Base-by-base conservation (phyloP, 2,888 invertebrate species). In the Noctua fimbriata region DNA sequence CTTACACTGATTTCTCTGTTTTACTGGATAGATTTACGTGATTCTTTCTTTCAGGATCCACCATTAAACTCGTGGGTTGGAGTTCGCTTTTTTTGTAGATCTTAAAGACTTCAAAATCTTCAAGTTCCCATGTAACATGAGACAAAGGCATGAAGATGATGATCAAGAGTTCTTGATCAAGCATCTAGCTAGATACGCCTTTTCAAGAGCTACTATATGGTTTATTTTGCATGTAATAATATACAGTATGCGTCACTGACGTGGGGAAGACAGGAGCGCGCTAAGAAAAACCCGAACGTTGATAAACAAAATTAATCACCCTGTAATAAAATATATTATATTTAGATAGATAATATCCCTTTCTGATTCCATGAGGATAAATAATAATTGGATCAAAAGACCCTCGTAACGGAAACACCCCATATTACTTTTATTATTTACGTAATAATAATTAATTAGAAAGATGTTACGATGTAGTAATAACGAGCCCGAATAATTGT, bases 361-460 rank as follows among this genome's bases (percentile, higher is more conserved):
- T 10, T 49, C 66, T 67, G 24, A 67, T 67, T 52, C n/a, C 58
- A 52, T n/a, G 41, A 83, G 44, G 49, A 58, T 67, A 76, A 76
- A 76, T 69, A 60, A 52, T 82, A 28, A 65, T 65, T 60, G 18
- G 58, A 67, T 75, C 44, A 52, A 69, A 69, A 60, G 10, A 36
- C 24, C 65, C 65, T 12, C 21, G 65, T 65, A 32, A 36, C 32
- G 65, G 36, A 65, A 21, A 65, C 63, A 65, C 36, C 2, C 52
- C 28, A 36, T 76, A 82, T 73, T 82, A n/a, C 28, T 60, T 76
- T 82, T 24, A 60, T 82, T 80, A 75, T 67, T 75, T 82, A 75
- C 49, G 32, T 24, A 14, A 47, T 55, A 66, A 41, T 47, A 32
- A 49, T 67, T 44, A 58, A 75, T 67, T 58, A 58, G 9, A 44